A percentile compares a stretch with the other conserved stretches of the same genome.
These are phyloP conservation scores for Pseudorasbora parva DNA, from an alignment of 2,113 vertebrate species.

Conservation along the genomic window DNA sequence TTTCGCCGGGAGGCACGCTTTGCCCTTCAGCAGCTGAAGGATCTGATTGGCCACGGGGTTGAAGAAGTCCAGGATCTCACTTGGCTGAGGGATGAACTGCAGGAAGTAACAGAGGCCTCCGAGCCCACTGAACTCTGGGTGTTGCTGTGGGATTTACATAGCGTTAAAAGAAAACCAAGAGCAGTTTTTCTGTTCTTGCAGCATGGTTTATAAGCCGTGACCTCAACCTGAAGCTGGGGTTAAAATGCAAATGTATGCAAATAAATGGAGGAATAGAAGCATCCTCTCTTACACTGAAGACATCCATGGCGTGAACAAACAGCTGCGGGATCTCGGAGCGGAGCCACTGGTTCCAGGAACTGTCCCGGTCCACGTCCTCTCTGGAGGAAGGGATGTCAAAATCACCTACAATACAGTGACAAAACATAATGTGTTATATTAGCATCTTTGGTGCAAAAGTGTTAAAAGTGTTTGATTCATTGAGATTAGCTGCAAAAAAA, in stretches of 20 bases:
- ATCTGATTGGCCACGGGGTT: conserved; percentile 79
- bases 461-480: too few species aligned
- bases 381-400: conserved; percentile 83
- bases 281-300: conserved; percentile 73
- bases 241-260: not conserved
- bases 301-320: conserved; percentile 78
- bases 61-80: conserved; percentile 82
- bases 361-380: conserved; percentile 82
- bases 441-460: too few species aligned
- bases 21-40: conserved; percentile 78
- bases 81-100: conserved; percentile 77
- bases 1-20: conserved; percentile 74
- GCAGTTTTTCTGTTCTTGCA: too few species aligned
- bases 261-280: not conserved
- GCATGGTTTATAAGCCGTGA: too few species aligned
- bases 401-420: conserved; percentile 71
- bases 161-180: not conserved
- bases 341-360: conserved; percentile 83
- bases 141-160: conserved; percentile 61
- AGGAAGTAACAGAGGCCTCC: conserved; percentile 75
- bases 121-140: conserved; percentile 76
- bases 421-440: too few species aligned
- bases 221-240: not conserved
- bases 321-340: conserved; percentile 79
- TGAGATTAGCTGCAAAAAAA: too few species aligned